Percentiles rank a stretch among this genome's conserved stretches.
Evolutionary conservation across 2,797 vertebrate genomes (phyloP).

Genomic region (Aulostomus chinensis): DNA sequence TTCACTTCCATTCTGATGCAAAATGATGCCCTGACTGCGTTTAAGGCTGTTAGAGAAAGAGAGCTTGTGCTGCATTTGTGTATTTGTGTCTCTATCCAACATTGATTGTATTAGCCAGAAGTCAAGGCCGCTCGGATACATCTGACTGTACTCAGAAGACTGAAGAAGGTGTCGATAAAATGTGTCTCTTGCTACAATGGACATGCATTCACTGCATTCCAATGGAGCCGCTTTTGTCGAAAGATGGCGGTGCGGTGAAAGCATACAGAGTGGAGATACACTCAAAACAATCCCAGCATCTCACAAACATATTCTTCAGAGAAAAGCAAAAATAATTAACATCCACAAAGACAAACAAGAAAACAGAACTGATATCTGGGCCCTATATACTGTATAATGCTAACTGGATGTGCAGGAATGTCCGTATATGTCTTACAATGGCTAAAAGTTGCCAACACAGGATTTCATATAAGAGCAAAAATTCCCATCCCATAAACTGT

Average conservation of each 20-base stretch:
- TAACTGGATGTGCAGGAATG: too few relatives aligned
- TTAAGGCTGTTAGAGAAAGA: conserved; percentile 10
- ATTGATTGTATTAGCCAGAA: conserved; percentile 37
- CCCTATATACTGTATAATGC: too few relatives aligned
- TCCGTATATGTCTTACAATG: conserved; percentile 5
- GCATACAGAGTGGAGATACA: conserved; percentile 28
- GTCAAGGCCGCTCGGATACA: conserved; percentile 46
- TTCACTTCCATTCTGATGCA: conserved; percentile 13
- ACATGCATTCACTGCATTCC: conserved; percentile 40
- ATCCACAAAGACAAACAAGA: conserved; percentile 42
- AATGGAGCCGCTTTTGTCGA: conserved; percentile 47
- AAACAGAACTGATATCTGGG: neutral
- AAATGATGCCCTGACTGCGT: conserved; percentile 9
- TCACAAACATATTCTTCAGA: conserved; percentile 45
- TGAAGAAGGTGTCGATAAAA: conserved; percentile 48
- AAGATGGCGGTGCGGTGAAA: conserved; percentile 23
- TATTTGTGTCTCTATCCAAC: conserved; percentile 17
- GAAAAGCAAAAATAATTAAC: conserved; percentile 32
- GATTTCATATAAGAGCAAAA: conserved; percentile 19
- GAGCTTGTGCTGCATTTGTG: neutral
- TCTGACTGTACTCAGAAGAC: conserved; percentile 50
- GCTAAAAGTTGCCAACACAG: neutral
- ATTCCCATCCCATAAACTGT: conserved; percentile 44
- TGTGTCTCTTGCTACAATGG: conserved; percentile 32
- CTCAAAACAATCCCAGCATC: conserved; percentile 52